phyloP scores from a whole-genome alignment of 1,140 invertebrate genomes.

The Oedothorax gibbosus region DNA sequence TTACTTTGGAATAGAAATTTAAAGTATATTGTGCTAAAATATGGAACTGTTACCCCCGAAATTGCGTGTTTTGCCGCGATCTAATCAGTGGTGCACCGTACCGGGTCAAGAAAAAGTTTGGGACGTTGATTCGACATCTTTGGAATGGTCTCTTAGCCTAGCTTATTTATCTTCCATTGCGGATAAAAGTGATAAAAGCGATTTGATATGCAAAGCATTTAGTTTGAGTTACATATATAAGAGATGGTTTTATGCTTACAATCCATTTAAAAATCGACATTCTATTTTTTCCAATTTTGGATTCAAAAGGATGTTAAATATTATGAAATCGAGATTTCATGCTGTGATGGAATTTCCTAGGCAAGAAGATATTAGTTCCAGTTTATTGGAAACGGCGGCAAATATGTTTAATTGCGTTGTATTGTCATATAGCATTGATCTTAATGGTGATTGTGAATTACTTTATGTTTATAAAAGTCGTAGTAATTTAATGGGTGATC shows the following conservation, averaged over 20 bases:
- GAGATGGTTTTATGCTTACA: background rate
- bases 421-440: background rate
- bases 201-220: background rate
- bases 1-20: background rate
- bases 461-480: too few species aligned
- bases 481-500: background rate
- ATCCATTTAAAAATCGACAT: constrained; percentile 19
- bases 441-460: background rate
- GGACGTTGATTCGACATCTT: constrained; percentile 1
- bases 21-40: background rate
- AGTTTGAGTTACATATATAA: background rate
- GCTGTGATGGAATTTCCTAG: background rate
- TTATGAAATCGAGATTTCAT: background rate
- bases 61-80: background rate
- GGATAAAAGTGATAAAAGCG: background rate
- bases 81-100: background rate
- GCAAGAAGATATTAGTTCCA: background rate
- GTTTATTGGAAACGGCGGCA: background rate
- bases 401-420: constrained; percentile 2
- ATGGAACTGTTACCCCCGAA: constrained; percentile 10
- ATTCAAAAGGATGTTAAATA: background rate
- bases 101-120: background rate
- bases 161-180: background rate
- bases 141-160: background rate
- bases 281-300: background rate